phyloP scores from a whole-genome alignment of 2,113 vertebrate genomes.

The Pampusana beccarii region DNA sequence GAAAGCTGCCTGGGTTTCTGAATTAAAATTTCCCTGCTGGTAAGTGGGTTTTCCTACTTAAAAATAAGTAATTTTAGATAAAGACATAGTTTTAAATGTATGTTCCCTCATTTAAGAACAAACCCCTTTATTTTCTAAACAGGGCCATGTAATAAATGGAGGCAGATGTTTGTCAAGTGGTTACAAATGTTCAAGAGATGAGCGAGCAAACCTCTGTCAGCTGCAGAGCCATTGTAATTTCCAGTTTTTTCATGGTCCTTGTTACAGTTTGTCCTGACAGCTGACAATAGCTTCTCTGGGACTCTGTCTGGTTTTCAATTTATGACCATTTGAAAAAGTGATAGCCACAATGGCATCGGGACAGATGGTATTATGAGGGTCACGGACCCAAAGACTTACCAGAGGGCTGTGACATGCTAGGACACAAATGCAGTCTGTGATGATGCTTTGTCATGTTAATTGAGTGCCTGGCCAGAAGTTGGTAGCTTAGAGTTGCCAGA shows the following conservation, averaged over 20 bases:
- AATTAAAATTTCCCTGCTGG: neutral
- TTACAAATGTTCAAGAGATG: neutral
- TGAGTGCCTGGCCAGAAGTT: neutral
- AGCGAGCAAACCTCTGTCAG: neutral
- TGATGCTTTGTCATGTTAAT: slow-evolving; percentile 19
- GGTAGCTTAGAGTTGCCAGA: slow-evolving; percentile 27
- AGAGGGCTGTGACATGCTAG: neutral
- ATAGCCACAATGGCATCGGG: neutral
- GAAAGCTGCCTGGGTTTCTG: neutral
- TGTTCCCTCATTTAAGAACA: neutral
- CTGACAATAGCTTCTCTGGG: neutral
- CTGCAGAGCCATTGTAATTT: neutral
- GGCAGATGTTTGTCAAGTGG: neutral
- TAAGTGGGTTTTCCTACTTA: neutral
- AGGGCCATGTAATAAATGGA: neutral
- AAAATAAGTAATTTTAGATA: neutral
- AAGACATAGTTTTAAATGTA: neutral
- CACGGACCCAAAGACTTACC: neutral
- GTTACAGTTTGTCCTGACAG: neutral
- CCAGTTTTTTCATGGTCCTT: neutral
- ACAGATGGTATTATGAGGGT: slow-evolving; percentile 28
- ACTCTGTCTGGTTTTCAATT: slow-evolving; percentile 25
- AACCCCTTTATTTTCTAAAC: neutral
- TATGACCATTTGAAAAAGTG: slow-evolving; percentile 14
- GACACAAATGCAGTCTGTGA: neutral